Percentiles rank a stretch among this genome's conserved stretches.
These are phyloP conservation scores for Eira barbara DNA, from an alignment of 2,113 vertebrate genomes.

Conservation along the genomic window DNA sequence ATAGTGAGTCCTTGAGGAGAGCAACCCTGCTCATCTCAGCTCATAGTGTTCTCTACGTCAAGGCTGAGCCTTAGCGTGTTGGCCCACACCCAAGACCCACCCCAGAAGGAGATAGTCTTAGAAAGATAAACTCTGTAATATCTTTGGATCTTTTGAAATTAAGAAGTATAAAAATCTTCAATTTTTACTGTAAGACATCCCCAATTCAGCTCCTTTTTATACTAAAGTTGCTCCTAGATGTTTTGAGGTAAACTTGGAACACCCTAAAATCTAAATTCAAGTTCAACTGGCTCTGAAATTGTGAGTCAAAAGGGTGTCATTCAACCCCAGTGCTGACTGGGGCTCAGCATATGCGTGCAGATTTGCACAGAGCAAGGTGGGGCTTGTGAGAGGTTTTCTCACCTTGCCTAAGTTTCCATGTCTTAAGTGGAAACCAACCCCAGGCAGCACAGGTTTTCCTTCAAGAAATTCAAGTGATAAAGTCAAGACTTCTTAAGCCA, in stretches of 20 bases:
- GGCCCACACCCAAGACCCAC: accelerated
- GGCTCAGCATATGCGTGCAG: neutral
- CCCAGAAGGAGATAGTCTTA: too few relatives aligned
- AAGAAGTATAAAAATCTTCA: neutral
- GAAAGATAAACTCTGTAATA: neutral
- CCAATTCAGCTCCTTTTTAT: neutral
- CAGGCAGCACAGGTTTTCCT: neutral
- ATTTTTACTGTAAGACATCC: neutral
- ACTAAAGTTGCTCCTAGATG: neutral
- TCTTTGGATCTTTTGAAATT: neutral
- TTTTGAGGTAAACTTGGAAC: constrained; percentile 3
- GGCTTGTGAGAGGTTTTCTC: neutral
- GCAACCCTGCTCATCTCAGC: too few relatives aligned
- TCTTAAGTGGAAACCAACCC: neutral
- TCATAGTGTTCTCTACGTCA: neutral
- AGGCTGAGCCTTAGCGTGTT: neutral
- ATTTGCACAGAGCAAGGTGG: neutral
- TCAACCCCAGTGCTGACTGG: neutral
- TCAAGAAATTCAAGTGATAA: neutral
- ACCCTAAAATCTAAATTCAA: constrained; percentile 8
- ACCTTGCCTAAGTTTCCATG: neutral
- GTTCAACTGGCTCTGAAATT: neutral
- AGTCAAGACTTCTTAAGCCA: neutral
- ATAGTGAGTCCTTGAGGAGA: neutral
- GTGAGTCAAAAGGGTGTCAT: neutral